Percentiles rank a stretch among this genome's conserved stretches.
phyloP scores from a whole-genome alignment of 2,113 vertebrate genomes.

The Periophthalmus modestus region DNA sequence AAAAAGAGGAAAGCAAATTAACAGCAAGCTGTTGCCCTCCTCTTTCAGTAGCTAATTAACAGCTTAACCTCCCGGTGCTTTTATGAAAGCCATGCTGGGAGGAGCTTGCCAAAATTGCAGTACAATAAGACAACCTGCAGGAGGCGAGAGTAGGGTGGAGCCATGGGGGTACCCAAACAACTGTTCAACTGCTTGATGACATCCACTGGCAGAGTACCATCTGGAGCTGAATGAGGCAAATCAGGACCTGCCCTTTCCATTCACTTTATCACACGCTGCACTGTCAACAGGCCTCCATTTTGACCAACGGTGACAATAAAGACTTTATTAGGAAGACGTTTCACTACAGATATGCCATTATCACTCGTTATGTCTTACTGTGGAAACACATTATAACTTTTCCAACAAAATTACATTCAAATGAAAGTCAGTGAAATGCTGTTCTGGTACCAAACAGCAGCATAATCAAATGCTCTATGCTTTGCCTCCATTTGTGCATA shows the following conservation, averaged over 20 bases:
- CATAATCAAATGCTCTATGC: not conserved
- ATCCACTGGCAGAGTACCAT: conserved; percentile 67
- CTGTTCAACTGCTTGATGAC: conserved; percentile 70
- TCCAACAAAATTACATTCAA: not conserved
- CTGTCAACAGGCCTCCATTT: conserved; percentile 66
- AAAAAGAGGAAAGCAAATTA: conserved; percentile 66
- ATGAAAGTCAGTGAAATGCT: not conserved
- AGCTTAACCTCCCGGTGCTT: conserved; percentile 81
- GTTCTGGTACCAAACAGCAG: not conserved
- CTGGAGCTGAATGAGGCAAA: conserved; percentile 69
- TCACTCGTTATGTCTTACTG: too few species aligned
- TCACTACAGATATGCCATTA: not conserved
- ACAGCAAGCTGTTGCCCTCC: conserved; percentile 73
- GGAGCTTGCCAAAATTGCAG: conserved; percentile 66
- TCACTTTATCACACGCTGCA: conserved; percentile 38
- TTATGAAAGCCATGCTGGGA: conserved; percentile 75
- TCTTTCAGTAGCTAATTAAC: conserved; percentile 79
- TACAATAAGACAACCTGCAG: conserved; percentile 76
- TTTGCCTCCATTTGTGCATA: not conserved
- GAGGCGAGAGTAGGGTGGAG: conserved; percentile 72
- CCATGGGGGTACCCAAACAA: conserved; percentile 62
- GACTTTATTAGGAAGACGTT: conserved; percentile 30
- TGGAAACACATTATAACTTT: too few species aligned
- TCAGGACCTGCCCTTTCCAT: conserved; percentile 64
- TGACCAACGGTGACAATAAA: conserved; percentile 61